Evolutionary conservation across 2,113 vertebrate species (phyloP), one percentile per base, ranked within the genome.

Genomic region (Scomber scombrus): DNA sequence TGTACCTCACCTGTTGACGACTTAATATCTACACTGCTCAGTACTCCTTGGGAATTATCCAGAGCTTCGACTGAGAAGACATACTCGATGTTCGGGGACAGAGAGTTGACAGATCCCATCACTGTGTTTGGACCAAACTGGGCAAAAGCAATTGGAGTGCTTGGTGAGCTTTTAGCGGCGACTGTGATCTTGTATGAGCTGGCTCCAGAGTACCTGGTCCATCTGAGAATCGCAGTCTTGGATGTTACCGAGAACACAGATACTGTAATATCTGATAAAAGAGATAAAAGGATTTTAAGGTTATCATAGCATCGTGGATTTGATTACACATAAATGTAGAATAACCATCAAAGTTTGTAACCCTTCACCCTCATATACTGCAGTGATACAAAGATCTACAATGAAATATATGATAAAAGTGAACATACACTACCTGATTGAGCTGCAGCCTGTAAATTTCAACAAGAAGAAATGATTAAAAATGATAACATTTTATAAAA

Each of bases 161-260:
- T 50, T 4, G 86, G 61, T 8, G 87, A 84, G 70, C 84, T 90
- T 14, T 75, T 31, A n/a, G 71, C 85, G 7, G 83, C 85, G 3
- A 93, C 94, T 11, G 71, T 92, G 67, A 96, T 71, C 91, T 84
- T 94, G 86, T 95, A 96, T 13, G 95, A 96, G 64, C 71, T 66
- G 58, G 94, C 92, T 67, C 88, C 94, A 0, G 83, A 14, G 75
- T 85, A 84, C 76, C 77, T 93, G 60, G 75, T 87, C 95, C 94
- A 96, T 40, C 21, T 82, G 49, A 97, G 82, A 67, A 77, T 91
- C 21, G 92, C 54, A 9, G 65, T 94, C 75, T 82, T 90, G 54
- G 95, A 96, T 84, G 95, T 91, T 71, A 92, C 84, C 49, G 94
- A 78, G 29, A 92, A 95, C 52, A 93, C 12, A 0, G 92, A 75